Percentiles rank a stretch among this genome's conserved stretches.
Evolutionary conservation across 2,113 vertebrate genomes (phyloP).

Genomic region (Candoia aspera): DNA sequence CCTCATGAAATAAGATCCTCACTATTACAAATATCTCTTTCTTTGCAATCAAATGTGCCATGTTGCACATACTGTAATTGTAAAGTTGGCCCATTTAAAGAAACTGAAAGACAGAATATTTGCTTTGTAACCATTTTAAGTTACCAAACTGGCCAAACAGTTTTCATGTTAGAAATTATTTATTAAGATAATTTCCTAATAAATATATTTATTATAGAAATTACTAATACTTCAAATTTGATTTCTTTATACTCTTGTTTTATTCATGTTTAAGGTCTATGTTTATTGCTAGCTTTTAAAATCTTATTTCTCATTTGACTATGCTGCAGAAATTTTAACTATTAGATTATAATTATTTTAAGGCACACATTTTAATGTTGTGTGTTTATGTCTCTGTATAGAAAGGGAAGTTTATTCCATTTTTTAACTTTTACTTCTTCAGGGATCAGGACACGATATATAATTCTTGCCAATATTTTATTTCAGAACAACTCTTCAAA

Average conservation of each 20-base stretch:
- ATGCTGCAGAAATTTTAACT: not conserved
- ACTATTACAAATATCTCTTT: slow-evolving; percentile 64
- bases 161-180: slow-evolving; percentile 59
- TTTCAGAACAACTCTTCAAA: not conserved
- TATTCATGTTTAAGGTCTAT: not conserved
- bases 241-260: not conserved
- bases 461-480: not conserved
- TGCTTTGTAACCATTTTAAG: slow-evolving; percentile 68
- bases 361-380: not conserved
- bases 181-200: slow-evolving; percentile 2
- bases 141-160: slow-evolving; percentile 55
- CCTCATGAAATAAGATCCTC: slow-evolving; percentile 60
- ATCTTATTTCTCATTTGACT: not conserved
- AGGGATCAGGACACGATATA: not conserved
- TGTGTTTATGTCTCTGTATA: not conserved
- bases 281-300: not conserved
- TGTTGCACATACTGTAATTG: slow-evolving; percentile 61
- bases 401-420: not conserved
- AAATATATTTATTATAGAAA: no score
- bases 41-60: slow-evolving; percentile 61
- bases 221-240: not conserved
- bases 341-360: not conserved
- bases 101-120: slow-evolving; percentile 60
- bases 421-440: not conserved
- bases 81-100: slow-evolving; percentile 66